Evolutionary conservation across 2,113 vertebrate genomes (phyloP).

Genomic region (Lampris megalopsis): DNA sequence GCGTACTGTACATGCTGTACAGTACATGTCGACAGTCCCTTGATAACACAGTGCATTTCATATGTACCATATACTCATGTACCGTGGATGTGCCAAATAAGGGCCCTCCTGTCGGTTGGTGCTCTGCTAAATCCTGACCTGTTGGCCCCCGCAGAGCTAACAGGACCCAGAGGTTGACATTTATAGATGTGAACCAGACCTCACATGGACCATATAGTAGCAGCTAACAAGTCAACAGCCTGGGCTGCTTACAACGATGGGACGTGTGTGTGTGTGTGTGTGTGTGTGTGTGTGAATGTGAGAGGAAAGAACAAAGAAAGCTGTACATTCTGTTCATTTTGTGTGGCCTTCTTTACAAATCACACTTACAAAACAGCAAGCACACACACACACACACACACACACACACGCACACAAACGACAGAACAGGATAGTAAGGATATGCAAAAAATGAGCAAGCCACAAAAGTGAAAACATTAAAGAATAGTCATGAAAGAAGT

Average conservation of each 20-base stretch:
- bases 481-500: neutral
- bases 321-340: too few relatives aligned
- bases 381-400: conserved; percentile 6
- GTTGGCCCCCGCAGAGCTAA: conserved; percentile 40
- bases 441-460: conserved; percentile 12
- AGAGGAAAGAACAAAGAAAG: conserved; percentile 3
- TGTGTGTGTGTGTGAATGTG: neutral
- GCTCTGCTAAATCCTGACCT: conserved; percentile 48
- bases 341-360: too few relatives aligned
- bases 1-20: neutral
- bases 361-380: neutral
- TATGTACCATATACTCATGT: conserved; percentile 30
- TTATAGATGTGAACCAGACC: conserved; percentile 64
- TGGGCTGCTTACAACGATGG: conserved; percentile 21
- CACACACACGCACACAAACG: conserved; percentile 7
- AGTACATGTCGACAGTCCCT: conserved; percentile 12
- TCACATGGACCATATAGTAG: conserved; percentile 26
- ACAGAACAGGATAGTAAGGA: neutral
- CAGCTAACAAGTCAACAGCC: conserved; percentile 48
- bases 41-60: conserved; percentile 13
- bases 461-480: neutral
- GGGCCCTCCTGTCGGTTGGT: conserved; percentile 58
- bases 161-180: conserved; percentile 44
- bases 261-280: neutral
- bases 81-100: conserved; percentile 39